Evolutionary conservation across 1,140 invertebrate species (phyloP).

Genomic region (Caerostris darwini): DNA sequence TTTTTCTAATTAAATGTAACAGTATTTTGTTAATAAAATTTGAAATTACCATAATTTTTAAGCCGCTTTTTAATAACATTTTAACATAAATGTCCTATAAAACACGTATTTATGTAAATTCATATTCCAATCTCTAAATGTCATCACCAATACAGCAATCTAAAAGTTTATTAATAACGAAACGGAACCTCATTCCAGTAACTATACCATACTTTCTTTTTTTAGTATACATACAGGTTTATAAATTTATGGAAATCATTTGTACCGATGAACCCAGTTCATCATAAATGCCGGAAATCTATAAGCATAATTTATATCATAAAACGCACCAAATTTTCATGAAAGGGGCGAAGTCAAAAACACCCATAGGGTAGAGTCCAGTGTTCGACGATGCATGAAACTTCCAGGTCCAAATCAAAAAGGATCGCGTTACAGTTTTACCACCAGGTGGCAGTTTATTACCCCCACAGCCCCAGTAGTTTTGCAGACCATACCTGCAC

Average conservation of each 20-base stretch:
- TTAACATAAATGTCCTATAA: no score
- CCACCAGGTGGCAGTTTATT: conserved; percentile 73
- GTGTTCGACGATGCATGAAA: not conserved
- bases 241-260: conserved; percentile 20
- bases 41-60: no score
- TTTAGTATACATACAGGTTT: not conserved
- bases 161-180: no score
- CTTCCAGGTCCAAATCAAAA: not conserved
- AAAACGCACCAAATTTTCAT: not conserved
- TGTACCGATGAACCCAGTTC: not conserved
- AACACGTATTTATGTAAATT: no score
- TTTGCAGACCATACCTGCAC: conserved; percentile 25
- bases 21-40: no score
- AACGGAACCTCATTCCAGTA: no score
- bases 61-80: no score
- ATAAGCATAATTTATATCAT: conserved; percentile 18
- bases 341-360: not conserved
- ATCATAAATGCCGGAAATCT: conserved; percentile 25
- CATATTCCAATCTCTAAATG: no score
- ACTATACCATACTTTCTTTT: not conserved
- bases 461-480: not conserved
- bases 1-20: no score
- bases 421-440: conserved; percentile 11
- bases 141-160: no score
- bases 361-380: not conserved